phyloP scores from a whole-genome alignment of 2,113 vertebrate genomes.

The Chascanopsetta lugubris region DNA sequence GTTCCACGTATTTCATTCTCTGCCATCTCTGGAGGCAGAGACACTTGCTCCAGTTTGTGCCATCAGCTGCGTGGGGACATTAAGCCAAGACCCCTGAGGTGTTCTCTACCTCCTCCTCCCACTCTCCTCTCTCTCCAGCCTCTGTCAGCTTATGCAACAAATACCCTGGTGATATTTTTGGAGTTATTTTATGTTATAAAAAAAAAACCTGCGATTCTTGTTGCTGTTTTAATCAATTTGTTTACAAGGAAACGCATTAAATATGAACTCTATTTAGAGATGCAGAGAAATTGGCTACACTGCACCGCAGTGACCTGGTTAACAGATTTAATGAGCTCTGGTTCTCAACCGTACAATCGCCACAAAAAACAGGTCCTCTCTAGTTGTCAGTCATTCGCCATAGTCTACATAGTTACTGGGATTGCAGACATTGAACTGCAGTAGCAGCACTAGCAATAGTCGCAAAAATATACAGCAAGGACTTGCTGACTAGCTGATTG shows the following conservation, averaged over 20 bases:
- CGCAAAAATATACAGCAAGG: no score
- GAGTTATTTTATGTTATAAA: not conserved
- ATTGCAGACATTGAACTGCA: no score
- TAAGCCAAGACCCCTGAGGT: constrained; percentile 45
- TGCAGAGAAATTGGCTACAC: not conserved
- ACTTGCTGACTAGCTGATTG: no score
- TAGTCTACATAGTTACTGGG: no score
- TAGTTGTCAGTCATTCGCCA: not conserved
- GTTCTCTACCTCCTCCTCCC: constrained; percentile 27
- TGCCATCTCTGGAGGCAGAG: constrained; percentile 16
- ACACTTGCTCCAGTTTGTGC: constrained; percentile 22
- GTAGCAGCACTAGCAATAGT: no score
- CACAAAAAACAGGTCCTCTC: constrained; percentile 4
- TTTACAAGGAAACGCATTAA: not conserved
- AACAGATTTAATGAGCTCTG: constrained; percentile 23
- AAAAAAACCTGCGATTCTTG: not conserved
- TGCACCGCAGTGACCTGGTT: constrained; percentile 7
- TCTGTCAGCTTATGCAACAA: constrained; percentile 2
- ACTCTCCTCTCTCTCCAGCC: constrained; percentile 1
- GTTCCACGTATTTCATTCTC: not conserved
- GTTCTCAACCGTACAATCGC: not conserved
- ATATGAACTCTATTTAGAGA: not conserved
- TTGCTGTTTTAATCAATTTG: not conserved
- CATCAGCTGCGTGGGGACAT: constrained; percentile 24
- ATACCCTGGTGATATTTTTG: not conserved